Evolutionary conservation across 2,113 vertebrate species (phyloP).

Genomic region (Pluvialis apricaria): DNA sequence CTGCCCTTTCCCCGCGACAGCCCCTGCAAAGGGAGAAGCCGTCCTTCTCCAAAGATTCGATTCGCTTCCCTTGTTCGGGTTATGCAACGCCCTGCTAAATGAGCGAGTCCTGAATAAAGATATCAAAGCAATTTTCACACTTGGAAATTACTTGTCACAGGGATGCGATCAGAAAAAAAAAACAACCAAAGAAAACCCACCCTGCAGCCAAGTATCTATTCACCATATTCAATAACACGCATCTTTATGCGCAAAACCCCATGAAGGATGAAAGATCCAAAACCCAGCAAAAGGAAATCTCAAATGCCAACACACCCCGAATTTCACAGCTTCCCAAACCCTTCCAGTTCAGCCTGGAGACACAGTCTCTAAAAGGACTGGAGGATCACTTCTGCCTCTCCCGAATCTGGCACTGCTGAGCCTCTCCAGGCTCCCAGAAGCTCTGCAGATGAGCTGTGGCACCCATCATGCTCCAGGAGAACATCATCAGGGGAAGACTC

Average conservation of each 20-base stretch:
- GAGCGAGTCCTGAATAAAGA: neutral
- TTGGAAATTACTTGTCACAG: constrained; percentile 16
- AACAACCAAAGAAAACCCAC: too few relatives aligned
- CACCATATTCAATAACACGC: neutral
- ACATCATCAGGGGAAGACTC: neutral
- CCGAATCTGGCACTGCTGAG: neutral
- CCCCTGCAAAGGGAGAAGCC: neutral
- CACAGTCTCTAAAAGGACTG: neutral
- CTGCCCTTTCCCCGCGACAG: too few relatives aligned
- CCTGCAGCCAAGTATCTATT: constrained; percentile 9
- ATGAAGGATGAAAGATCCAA: neutral
- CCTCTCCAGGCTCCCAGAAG: neutral
- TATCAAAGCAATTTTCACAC: constrained; percentile 33
- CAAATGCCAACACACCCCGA: neutral
- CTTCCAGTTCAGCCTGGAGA: neutral
- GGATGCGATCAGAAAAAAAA: neutral
- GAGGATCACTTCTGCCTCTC: neutral
- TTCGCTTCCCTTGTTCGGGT: neutral
- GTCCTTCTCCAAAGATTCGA: neutral
- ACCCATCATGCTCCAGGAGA: neutral
- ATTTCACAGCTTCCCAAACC: neutral
- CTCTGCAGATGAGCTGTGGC: neutral
- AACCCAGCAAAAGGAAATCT: neutral
- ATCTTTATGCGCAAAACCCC: neutral
- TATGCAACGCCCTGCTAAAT: neutral